Evolutionary conservation across 2,888 invertebrate genomes (phyloP).

Genomic region (Napeogenes inachia): DNA sequence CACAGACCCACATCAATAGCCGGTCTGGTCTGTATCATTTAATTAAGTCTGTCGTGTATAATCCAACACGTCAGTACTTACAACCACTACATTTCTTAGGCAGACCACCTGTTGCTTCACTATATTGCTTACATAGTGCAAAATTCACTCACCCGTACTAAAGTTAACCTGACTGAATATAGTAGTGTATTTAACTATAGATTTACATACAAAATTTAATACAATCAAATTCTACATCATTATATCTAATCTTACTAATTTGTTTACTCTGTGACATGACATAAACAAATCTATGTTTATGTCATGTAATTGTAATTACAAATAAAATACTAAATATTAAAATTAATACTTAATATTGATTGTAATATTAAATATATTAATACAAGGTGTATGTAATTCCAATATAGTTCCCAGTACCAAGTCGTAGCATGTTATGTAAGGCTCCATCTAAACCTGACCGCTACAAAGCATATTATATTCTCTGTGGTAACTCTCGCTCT

Average conservation of each 20-base stretch:
- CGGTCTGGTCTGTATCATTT: not conserved
- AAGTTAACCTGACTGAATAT: slow-evolving; percentile 31
- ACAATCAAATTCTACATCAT: not conserved
- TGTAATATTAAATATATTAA: too few relatives aligned
- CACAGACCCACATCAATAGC: too few relatives aligned
- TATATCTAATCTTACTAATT: too few relatives aligned
- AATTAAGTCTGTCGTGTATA: too few relatives aligned
- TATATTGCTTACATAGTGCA: slow-evolving; percentile 23
- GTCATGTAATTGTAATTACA: too few relatives aligned
- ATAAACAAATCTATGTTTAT: too few relatives aligned
- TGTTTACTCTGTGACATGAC: too few relatives aligned
- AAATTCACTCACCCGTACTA: slow-evolving; percentile 27
- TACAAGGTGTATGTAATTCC: too few relatives aligned
- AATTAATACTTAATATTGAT: too few relatives aligned
- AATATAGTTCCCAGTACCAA: not conserved
- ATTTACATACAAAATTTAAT: slow-evolving; percentile 2
- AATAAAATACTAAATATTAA: too few relatives aligned
- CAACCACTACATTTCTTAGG: slow-evolving; percentile 29
- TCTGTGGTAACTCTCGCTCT: slow-evolving; percentile 33
- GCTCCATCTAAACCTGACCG: slow-evolving; percentile 25
- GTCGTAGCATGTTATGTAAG: slow-evolving; percentile 15
- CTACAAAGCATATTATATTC: slow-evolving; percentile 31
- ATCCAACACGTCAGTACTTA: not conserved
- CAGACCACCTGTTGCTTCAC: slow-evolving; percentile 29
- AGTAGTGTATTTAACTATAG: slow-evolving; percentile 7